A percentile compares a stretch with the other conserved stretches of the same genome.
These are phyloP conservation scores for Enteromius mattozi DNA, from an alignment of 2,797 vertebrate genomes.

Conservation along the genomic window DNA sequence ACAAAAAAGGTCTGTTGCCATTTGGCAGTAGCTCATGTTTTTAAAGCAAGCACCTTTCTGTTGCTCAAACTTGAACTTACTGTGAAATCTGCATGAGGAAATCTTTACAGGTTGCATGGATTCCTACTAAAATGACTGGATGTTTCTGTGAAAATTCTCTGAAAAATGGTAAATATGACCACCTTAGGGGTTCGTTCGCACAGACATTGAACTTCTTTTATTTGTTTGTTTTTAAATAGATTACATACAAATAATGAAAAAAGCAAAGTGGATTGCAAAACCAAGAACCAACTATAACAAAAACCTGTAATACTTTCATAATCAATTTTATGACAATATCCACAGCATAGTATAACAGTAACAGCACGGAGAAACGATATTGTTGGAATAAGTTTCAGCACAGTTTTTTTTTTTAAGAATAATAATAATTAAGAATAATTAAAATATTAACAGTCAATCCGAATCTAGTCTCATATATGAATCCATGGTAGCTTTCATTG, in stretches of 20 bases:
- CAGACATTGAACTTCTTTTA: neutral
- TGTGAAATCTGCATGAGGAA: neutral
- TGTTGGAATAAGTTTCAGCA: neutral
- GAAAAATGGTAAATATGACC: neutral
- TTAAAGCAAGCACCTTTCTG: neutral
- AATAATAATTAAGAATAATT: neutral
- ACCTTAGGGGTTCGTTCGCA: neutral
- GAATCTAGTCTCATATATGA: neutral
- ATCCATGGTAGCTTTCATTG: too few species aligned
- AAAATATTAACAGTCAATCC: neutral
- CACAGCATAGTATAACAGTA: neutral
- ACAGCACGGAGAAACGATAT: neutral
- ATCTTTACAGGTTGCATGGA: neutral
- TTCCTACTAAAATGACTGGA: neutral
- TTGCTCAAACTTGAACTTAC: neutral
- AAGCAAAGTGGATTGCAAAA: neutral
- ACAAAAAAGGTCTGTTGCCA: neutral
- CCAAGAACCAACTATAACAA: neutral
- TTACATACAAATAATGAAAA: neutral
- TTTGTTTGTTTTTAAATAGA: too few species aligned
- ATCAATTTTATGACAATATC: neutral
- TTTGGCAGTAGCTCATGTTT: neutral
- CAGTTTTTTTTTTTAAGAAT: neutral
- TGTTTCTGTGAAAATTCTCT: neutral
- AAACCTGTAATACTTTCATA: neutral